A percentile compares a stretch with the other conserved stretches of the same genome.
Conservation (phyloP, 2,797 vertebrate genomes). For the Scleropages formosus region DNA sequence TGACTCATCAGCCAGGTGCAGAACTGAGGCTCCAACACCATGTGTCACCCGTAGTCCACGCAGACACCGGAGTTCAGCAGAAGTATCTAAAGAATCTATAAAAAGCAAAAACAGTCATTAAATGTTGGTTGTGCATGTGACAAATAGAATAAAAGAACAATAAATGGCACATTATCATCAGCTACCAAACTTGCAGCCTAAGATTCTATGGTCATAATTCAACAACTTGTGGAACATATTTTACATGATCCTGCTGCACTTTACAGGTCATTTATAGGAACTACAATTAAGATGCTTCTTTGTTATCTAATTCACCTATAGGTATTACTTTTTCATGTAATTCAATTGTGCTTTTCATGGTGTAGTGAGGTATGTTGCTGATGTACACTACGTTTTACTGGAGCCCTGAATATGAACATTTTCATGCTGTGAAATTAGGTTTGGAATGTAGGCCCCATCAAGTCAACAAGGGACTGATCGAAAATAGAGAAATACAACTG, state of each 20-base stretch:
- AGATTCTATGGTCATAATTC: background rate
- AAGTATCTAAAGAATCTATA: background rate
- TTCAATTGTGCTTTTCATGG: background rate
- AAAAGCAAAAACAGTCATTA: background rate
- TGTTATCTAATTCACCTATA: background rate
- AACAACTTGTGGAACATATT: no score
- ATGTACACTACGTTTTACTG: slow-evolving; percentile 3
- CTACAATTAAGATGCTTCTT: background rate
- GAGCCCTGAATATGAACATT: background rate
- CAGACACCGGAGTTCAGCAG: background rate
- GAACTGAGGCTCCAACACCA: background rate
- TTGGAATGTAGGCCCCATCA: slow-evolving; percentile 5
- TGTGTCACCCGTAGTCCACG: background rate
- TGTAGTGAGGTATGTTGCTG: background rate
- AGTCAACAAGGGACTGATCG: background rate
- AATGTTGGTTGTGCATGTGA: background rate
- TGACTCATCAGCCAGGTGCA: slow-evolving; percentile 10
- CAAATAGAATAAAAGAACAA: no score
- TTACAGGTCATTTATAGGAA: no score
- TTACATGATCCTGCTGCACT: background rate
- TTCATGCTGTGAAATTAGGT: background rate
- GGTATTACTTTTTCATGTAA: background rate
- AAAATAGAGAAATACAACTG: background rate
- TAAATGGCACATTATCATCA: no score
- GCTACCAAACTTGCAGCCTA: no score